Evolutionary conservation across 2,113 vertebrate species (phyloP).

Genomic region (Pseudois nayaur): DNA sequence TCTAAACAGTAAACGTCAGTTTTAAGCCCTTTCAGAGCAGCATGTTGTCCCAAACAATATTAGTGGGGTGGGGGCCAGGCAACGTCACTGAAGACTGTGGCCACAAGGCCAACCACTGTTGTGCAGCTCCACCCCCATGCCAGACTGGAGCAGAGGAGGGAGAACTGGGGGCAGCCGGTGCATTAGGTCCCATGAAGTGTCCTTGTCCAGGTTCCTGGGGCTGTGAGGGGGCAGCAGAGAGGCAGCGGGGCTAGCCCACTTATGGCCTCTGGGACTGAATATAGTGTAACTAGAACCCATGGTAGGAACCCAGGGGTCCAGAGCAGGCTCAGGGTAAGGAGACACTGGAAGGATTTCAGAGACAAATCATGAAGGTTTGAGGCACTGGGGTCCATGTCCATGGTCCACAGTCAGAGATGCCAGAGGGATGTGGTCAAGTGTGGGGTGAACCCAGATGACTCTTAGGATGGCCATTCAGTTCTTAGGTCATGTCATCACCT

Average conservation of each 20-base stretch:
- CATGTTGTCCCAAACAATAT: not conserved
- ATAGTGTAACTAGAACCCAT: not conserved
- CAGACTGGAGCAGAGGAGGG: not conserved
- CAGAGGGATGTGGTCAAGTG: no score
- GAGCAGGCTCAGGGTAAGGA: not conserved
- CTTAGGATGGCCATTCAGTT: not conserved
- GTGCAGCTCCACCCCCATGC: not conserved
- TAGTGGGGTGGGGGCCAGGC: not conserved
- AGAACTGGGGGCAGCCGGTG: not conserved
- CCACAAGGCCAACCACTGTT: fast-evolving
- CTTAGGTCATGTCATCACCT: not conserved
- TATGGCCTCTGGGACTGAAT: not conserved
- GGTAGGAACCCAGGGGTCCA: not conserved
- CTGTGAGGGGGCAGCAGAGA: not conserved
- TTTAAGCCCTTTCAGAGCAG: not conserved
- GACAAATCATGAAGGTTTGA: not conserved
- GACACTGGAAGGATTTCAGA: not conserved
- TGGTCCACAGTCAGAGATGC: not conserved
- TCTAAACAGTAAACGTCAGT: not conserved
- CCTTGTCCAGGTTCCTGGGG: not conserved
- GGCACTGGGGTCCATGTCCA: not conserved
- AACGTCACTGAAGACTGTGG: not conserved
- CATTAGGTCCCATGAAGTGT: not conserved
- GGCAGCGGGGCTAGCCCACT: not conserved
- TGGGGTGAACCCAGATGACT: not conserved